These are phyloP conservation scores for Orientallactaga bullata DNA, from an alignment of 2,113 vertebrate genomes.

Conservation along the genomic window DNA sequence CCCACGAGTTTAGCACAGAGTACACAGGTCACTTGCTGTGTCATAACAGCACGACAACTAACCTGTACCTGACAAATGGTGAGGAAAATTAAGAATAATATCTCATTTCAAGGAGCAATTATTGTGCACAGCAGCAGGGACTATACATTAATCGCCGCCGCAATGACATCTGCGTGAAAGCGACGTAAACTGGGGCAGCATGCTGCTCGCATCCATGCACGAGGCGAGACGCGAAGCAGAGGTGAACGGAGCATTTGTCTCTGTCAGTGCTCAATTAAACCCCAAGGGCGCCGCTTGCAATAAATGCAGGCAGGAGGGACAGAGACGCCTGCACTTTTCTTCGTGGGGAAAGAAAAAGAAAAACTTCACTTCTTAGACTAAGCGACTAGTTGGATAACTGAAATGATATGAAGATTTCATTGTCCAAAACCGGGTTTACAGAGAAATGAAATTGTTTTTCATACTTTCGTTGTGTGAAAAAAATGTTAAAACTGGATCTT, in stretches of 20 bases:
- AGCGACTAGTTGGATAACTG: conserved; percentile 52
- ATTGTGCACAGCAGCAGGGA: conserved; percentile 82
- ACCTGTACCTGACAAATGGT: conserved; percentile 84
- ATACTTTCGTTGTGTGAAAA: conserved; percentile 6
- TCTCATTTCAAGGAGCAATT: conserved; percentile 88
- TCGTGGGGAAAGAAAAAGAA: conserved; percentile 57
- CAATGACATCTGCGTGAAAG: conserved; percentile 82
- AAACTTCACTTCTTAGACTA: conserved; percentile 36
- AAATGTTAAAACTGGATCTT: neutral
- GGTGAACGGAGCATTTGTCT: conserved; percentile 79
- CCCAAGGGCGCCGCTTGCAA: conserved; percentile 57
- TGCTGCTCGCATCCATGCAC: conserved; percentile 50
- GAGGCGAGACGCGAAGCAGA: conserved; percentile 67
- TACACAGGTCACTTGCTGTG: conserved; percentile 83
- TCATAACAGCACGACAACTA: conserved; percentile 83
- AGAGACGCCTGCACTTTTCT: neutral
- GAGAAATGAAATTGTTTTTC: conserved; percentile 26
- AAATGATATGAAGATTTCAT: conserved; percentile 34
- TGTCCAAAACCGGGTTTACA: conserved; percentile 8
- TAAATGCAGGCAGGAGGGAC: conserved; percentile 54
- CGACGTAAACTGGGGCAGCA: conserved; percentile 85
- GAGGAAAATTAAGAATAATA: conserved; percentile 89
- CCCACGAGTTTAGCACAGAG: conserved; percentile 61
- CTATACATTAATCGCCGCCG: conserved; percentile 85
- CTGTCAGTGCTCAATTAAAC: conserved; percentile 70